phyloP scores from a whole-genome alignment of 2,797 vertebrate species.

The Valencia hispanica region DNA sequence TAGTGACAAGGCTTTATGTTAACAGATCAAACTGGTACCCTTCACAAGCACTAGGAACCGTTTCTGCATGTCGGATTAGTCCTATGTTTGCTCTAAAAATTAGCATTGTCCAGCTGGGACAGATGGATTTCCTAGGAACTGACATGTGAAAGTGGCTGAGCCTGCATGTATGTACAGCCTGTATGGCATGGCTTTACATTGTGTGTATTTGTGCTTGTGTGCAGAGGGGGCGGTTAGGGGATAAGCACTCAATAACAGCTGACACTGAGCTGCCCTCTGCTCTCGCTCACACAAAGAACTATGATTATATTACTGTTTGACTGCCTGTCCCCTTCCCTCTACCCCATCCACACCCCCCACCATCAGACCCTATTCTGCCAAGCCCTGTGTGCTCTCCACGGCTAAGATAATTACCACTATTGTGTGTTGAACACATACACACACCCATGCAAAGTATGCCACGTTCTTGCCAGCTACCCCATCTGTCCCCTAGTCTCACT shows the following conservation, averaged over 20 bases:
- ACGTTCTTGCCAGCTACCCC: constrained; percentile 74
- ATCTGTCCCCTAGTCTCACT: constrained; percentile 63
- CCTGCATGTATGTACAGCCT: constrained; percentile 51
- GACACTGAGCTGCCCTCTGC: constrained; percentile 84
- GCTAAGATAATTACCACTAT: constrained; percentile 85
- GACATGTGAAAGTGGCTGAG: constrained; percentile 64
- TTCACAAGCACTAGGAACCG: constrained; percentile 31
- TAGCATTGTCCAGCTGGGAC: constrained; percentile 59
- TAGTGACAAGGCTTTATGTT: constrained; percentile 40
- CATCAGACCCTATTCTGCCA: constrained; percentile 72
- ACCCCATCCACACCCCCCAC: constrained; percentile 16
- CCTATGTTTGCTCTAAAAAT: constrained; percentile 61
- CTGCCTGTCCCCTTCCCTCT: constrained; percentile 65
- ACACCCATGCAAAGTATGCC: constrained; percentile 68
- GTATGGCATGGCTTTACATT: constrained; percentile 57
- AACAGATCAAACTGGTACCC: constrained; percentile 53
- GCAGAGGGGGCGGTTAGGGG: constrained; percentile 73
- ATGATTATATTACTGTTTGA: constrained; percentile 87
- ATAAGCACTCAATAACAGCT: constrained; percentile 86
- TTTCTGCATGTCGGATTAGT: constrained; percentile 48
- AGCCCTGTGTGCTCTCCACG: constrained; percentile 75
- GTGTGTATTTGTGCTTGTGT: constrained; percentile 49
- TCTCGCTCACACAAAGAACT: constrained; percentile 83
- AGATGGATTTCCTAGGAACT: constrained; percentile 56
- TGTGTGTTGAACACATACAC: constrained; percentile 74